Base-by-base conservation (phyloP, 2,888 invertebrate genomes). In the Clitarchus hookeri region DNA sequence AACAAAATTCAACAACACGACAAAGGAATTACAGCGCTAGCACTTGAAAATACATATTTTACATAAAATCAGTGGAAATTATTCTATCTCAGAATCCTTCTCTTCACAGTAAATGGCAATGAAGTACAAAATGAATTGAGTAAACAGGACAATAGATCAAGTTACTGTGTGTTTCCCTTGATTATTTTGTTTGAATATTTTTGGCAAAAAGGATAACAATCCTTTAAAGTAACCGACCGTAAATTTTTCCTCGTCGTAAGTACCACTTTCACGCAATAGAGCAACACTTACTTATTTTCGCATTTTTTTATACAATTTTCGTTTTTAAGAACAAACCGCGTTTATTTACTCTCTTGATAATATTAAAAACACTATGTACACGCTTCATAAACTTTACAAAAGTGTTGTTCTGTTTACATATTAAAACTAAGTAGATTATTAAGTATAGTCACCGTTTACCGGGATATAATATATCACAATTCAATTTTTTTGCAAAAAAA, bases 401-500 rank as follows among this genome's bases (percentile, higher is more conserved):
- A 82, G 83, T 65, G 65, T 77, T 54, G 53, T 25, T 80, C 78
- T n/a, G 44, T 26, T 85, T 83, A 84, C 26, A 80, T 80, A 83
- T 85, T 80, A 84, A 86, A 83, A 86, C 84, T 86, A 86, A 84
- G 78, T 84, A 78, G 84, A 44, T 85, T 86, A 77, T 85, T 86
- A 86, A 86, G 84, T 86, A 86, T 84, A 86, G 83, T 83, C 86
- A 86, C 86, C 86, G 86, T 83, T 84, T 84, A 83, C 86, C 86
- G 84, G 86, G 53, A 84, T 77, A 82, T 85, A 78, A 44, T 54
- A 85, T 85, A 86, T 86, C 86, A 86, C 86, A 86, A 84, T 86
- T 86, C 85, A 82, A 36, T 82, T 27, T 36, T 82, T 82, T 82
- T 82, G 12, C 27, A 26, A 26, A 25, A 82, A 82, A 82, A 25